These are phyloP conservation scores for Rhopalosiphum nymphaeae DNA, from an alignment of 2,888 invertebrate species.

Conservation along the genomic window DNA sequence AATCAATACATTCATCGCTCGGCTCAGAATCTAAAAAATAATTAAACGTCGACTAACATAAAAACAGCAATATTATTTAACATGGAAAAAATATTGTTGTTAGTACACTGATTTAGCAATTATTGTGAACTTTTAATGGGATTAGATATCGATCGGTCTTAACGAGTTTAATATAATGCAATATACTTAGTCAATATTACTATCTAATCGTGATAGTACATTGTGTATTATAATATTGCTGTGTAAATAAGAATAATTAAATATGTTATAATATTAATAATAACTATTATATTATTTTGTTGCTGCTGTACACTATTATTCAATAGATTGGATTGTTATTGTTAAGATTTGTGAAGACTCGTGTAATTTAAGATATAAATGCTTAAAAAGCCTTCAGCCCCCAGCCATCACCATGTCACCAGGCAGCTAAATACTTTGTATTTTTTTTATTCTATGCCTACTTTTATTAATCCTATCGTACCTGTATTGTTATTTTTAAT, in stretches of 20 bases:
- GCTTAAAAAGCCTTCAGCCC: background rate
- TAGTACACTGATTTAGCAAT: background rate
- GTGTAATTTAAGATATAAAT: background rate
- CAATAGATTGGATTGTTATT: background rate
- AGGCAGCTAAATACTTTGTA: background rate
- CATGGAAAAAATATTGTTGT: background rate
- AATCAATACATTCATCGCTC: too few species aligned
- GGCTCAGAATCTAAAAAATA: background rate
- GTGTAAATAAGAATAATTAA: background rate
- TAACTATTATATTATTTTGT: background rate
- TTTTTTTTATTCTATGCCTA: background rate
- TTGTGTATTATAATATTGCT: background rate
- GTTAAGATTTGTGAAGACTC: background rate
- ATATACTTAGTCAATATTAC: background rate
- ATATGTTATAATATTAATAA: background rate
- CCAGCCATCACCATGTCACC: background rate
- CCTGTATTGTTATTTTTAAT: background rate
- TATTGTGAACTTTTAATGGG: constrained; percentile 5
- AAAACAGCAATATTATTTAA: background rate
- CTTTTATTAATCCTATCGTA: background rate
- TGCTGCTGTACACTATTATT: background rate
- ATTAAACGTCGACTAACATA: background rate
- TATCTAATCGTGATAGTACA: background rate
- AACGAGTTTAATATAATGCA: background rate
- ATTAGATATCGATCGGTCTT: background rate